Evolutionary conservation across 2,113 vertebrate genomes (phyloP).

Genomic region (Glareola pratincola): DNA sequence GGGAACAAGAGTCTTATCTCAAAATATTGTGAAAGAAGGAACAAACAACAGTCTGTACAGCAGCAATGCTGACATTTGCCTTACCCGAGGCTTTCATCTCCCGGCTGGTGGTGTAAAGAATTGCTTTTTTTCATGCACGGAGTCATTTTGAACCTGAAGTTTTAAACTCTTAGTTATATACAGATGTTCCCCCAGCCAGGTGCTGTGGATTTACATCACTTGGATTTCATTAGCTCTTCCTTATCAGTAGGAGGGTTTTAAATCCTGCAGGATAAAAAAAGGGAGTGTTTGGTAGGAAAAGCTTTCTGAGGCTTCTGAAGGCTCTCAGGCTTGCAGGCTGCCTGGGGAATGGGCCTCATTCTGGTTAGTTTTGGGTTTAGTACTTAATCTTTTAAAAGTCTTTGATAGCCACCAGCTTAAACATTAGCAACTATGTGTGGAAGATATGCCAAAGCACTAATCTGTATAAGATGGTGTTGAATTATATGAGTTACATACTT

Average conservation of each 20-base stretch:
- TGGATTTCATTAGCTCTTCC: not conserved
- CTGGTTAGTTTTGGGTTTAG: not conserved
- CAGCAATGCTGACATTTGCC: not conserved
- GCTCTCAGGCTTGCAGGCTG: rapidly evolving
- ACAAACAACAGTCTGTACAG: not conserved
- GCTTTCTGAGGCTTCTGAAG: not conserved
- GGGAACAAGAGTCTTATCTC: not conserved
- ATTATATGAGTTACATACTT: not conserved
- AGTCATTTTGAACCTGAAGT: not conserved
- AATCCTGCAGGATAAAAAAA: not conserved
- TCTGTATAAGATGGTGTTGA: not conserved
- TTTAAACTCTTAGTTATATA: not conserved
- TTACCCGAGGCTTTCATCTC: not conserved
- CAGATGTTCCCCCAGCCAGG: not conserved
- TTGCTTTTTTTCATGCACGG: not conserved
- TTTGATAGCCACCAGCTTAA: too few relatives aligned
- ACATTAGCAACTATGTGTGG: too few relatives aligned
- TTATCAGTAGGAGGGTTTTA: not conserved
- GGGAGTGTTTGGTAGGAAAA: not conserved
- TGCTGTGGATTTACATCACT: not conserved
- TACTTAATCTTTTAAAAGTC: not conserved
- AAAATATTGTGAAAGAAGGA: not conserved
- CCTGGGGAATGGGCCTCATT: not conserved
- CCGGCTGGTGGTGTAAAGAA: not conserved
- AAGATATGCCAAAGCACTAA: not conserved